Percentiles rank a stretch among this genome's conserved stretches.
Conservation (phyloP, 2,888 invertebrate genomes). For the Lochmaea crataegi region DNA sequence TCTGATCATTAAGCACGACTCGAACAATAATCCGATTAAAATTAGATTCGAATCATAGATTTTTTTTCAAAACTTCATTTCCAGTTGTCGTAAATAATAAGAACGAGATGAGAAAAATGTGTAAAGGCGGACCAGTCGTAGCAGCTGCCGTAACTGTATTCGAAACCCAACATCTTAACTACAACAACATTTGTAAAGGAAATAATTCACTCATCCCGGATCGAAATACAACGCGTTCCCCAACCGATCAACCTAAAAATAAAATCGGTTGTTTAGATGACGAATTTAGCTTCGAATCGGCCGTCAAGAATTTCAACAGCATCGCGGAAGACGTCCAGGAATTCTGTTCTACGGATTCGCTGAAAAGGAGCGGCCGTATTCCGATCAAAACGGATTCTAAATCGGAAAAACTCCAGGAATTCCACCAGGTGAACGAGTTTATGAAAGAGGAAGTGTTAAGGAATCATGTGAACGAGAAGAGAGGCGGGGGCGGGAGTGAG, state of each 20-base stretch:
- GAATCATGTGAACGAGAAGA: constrained; percentile 20
- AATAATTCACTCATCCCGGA: constrained; percentile 41
- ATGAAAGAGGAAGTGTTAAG: constrained; percentile 11
- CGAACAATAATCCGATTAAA: not conserved
- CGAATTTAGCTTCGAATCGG: constrained; percentile 60
- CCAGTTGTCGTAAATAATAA: constrained; percentile 5
- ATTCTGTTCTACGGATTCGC: constrained; percentile 52
- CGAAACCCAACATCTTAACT: constrained; percentile 59
- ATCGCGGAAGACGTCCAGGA: constrained; percentile 62
- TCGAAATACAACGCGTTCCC: constrained; percentile 32
- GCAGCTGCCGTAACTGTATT: constrained; percentile 70
- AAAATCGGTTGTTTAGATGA: constrained; percentile 47
- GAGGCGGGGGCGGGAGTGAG: constrained; percentile 13
- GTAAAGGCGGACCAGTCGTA: constrained; percentile 68
- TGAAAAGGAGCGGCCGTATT: constrained; percentile 42
- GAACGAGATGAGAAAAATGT: constrained; percentile 55
- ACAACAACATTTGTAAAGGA: constrained; percentile 30
- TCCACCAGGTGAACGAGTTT: constrained; percentile 28
- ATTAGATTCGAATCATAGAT: not conserved
- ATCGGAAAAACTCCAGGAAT: constrained; percentile 13
- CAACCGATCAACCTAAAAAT: constrained; percentile 50
- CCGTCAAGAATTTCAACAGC: constrained; percentile 61
- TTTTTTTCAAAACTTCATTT: not conserved
- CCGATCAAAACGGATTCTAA: constrained; percentile 42
- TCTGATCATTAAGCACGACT: no score